These are phyloP conservation scores for Goniozus legneri DNA, from an alignment of 1,140 invertebrate genomes.

Conservation along the genomic window DNA sequence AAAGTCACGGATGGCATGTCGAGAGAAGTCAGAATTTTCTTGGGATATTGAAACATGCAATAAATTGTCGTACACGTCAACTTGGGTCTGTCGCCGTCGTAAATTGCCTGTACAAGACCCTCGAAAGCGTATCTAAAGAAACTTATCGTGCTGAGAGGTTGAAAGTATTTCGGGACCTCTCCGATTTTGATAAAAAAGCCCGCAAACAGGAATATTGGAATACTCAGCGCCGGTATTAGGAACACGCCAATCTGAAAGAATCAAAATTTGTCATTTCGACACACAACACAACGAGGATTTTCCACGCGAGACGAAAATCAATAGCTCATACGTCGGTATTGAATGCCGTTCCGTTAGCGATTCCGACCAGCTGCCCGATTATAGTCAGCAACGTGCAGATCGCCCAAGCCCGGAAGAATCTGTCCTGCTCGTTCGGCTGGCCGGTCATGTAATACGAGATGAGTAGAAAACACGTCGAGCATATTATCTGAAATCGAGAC, in stretches of 20 bases:
- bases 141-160: conserved; percentile 68
- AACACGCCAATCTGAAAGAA: conserved; percentile 71
- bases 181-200: conserved; percentile 81
- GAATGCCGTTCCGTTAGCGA: conserved; percentile 71
- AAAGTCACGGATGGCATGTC: conserved; percentile 41
- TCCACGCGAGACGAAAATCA: not conserved
- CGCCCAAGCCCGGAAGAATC: conserved; percentile 68
- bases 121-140: conserved; percentile 80
- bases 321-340: conserved; percentile 59
- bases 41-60: conserved; percentile 29
- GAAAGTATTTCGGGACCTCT: conserved; percentile 70
- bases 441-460: conserved; percentile 80
- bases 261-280: conserved; percentile 8
- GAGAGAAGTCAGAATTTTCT: conserved; percentile 31
- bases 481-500: conserved; percentile 59
- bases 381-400: conserved; percentile 70
- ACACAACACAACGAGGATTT: not conserved
- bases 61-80: conserved; percentile 54
- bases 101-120: conserved; percentile 70
- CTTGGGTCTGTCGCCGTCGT: conserved; percentile 62
- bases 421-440: conserved; percentile 66
- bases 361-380: conserved; percentile 74
- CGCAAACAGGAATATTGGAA: conserved; percentile 80
- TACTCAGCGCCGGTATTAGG: conserved; percentile 74
- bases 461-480: conserved; percentile 69